phyloP scores from a whole-genome alignment of 2,888 invertebrate genomes.

The Diogma glabrata region DNA sequence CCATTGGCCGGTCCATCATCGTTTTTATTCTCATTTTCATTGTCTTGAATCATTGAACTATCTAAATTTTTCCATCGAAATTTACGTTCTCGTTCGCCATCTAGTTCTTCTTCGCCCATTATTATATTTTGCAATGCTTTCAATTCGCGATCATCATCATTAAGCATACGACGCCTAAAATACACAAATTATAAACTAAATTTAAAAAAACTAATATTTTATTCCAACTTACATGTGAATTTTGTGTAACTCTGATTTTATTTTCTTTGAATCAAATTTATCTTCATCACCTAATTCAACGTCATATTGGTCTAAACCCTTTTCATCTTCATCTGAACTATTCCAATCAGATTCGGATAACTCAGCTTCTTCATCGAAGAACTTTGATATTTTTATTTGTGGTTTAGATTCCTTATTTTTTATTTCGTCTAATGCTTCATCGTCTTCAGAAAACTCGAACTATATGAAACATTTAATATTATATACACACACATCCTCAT shows the following conservation, averaged over 20 bases:
- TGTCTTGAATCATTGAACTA: constrained; percentile 29
- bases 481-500: constrained; percentile 4
- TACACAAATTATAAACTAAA: too few relatives aligned
- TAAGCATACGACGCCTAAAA: constrained; percentile 68
- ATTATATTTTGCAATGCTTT: constrained; percentile 73
- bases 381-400: constrained; percentile 50
- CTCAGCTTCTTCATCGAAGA: constrained; percentile 85
- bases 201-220: not conserved
- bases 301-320: constrained; percentile 66
- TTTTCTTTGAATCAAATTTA: constrained; percentile 63
- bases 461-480: constrained; percentile 27
- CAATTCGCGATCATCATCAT: constrained; percentile 79
- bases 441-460: constrained; percentile 29
- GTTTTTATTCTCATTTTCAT: constrained; percentile 51
- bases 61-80: constrained; percentile 80
- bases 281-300: constrained; percentile 77
- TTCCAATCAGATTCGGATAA: constrained; percentile 84
- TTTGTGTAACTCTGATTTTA: constrained; percentile 67
- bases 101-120: constrained; percentile 79
- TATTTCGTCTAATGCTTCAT: constrained; percentile 31
- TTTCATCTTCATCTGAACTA: constrained; percentile 80
- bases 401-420: too few relatives aligned
- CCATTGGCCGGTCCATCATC: too few relatives aligned
- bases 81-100: constrained; percentile 63
- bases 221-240: constrained; percentile 64